Conservation (phyloP, 2,888 invertebrate species). For the Idaea straminata region DNA sequence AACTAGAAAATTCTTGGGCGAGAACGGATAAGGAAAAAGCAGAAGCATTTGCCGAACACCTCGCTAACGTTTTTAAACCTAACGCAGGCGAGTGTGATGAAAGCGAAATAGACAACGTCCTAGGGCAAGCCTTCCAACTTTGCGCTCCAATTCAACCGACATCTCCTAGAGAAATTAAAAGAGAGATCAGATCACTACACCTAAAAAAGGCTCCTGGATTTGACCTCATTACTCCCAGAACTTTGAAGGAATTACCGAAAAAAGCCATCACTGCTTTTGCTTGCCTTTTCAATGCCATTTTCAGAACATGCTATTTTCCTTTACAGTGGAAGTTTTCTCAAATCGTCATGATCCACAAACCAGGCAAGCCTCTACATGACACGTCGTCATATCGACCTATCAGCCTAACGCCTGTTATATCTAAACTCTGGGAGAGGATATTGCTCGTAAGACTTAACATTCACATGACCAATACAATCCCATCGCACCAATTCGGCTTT, state of each 20-base stretch:
- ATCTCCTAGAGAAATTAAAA: slow-evolving; percentile 6
- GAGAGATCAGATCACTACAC: not conserved
- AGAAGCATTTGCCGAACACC: not conserved
- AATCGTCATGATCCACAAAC: slow-evolving; percentile 5
- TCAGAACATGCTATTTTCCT: not conserved
- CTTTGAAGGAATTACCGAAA: slow-evolving; percentile 7
- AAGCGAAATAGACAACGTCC: not conserved
- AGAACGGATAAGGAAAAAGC: not conserved
- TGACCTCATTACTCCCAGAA: slow-evolving; percentile 9
- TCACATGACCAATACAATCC: not conserved
- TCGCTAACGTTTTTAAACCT: slow-evolving; percentile 4
- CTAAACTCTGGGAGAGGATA: slow-evolving; percentile 4
- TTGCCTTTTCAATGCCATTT: not conserved
- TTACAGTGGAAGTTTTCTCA: not conserved
- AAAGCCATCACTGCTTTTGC: slow-evolving; percentile 7
- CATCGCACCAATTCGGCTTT: slow-evolving; percentile 1
- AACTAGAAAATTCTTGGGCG: not conserved
- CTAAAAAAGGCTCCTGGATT: slow-evolving; percentile 9
- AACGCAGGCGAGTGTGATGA: not conserved
- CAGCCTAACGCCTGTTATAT: slow-evolving; percentile 5
- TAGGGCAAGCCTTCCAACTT: not conserved
- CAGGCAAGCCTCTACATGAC: slow-evolving; percentile 3
- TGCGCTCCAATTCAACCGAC: not conserved
- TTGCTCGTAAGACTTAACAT: not conserved
- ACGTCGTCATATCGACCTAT: slow-evolving; percentile 6